Conservation (phyloP, 2,888 invertebrate species). For the Drosophila percnosoma region DNA sequence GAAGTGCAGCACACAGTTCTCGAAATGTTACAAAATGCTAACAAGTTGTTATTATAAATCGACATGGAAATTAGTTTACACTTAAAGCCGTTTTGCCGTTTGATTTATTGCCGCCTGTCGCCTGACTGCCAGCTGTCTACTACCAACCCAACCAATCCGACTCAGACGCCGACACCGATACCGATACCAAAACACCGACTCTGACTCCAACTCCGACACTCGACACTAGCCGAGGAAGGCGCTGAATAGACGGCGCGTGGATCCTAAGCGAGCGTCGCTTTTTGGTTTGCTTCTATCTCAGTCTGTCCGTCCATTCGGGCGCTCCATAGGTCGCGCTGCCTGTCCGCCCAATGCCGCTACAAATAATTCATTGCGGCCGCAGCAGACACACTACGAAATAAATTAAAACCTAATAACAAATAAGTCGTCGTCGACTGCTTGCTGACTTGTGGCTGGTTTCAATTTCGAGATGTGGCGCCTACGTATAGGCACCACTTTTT, state of each 20-base stretch:
- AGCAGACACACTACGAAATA: conserved; percentile 74
- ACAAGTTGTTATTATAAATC: conserved; percentile 83
- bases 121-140: conserved; percentile 79
- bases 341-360: conserved; percentile 77
- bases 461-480: conserved; percentile 41
- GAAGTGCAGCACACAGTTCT: conserved; percentile 62
- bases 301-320: conserved; percentile 36
- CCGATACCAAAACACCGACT: conserved; percentile 29
- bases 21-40: conserved; percentile 73
- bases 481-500: conserved; percentile 47
- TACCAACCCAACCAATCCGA: conserved; percentile 51
- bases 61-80: conserved; percentile 84
- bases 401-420: conserved; percentile 82
- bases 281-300: conserved; percentile 44
- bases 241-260: conserved; percentile 66
- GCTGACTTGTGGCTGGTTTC: conserved; percentile 25
- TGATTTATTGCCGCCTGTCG: conserved; percentile 82
- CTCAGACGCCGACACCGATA: conserved; percentile 18
- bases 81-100: conserved; percentile 79
- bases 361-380: conserved; percentile 77
- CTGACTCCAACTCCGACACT: conserved; percentile 50
- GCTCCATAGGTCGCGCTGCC: conserved; percentile 60
- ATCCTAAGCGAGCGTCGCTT: conserved; percentile 61
- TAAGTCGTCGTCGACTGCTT: conserved; percentile 66
- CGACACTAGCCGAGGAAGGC: conserved; percentile 47